Evolutionary conservation across 2,797 vertebrate species (phyloP).

Genomic region (Tadarida brasiliensis): DNA sequence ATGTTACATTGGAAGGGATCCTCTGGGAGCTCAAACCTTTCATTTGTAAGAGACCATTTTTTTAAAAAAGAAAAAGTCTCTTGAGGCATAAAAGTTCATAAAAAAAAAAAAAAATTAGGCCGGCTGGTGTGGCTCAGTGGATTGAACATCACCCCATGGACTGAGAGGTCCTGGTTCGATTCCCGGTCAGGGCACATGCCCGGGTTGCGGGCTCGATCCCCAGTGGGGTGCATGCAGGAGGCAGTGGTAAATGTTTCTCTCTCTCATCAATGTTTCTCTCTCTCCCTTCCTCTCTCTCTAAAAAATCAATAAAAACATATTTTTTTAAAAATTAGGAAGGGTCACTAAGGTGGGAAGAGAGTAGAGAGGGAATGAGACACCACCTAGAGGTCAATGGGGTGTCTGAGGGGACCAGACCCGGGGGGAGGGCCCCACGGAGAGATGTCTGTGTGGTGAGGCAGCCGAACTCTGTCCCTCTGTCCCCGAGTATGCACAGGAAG

Average conservation of each 20-base stretch:
- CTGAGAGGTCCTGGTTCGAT: no score
- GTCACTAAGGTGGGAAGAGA: neutral
- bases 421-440: neutral
- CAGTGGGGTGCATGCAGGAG: no score
- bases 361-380: neutral
- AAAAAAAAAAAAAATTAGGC: neutral
- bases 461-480: neutral
- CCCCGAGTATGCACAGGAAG: neutral
- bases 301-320: no score
- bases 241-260: no score
- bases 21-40: neutral
- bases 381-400: neutral
- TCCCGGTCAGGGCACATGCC: no score
- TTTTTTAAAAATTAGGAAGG: neutral
- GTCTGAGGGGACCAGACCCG: neutral
- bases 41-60: neutral
- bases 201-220: no score
- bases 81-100: neutral
- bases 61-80: neutral
- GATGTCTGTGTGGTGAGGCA: no score
- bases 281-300: no score
- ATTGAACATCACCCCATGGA: no score
- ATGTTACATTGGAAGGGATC: neutral
- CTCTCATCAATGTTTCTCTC: no score
- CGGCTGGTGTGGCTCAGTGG: no score